Evolutionary conservation across 2,113 vertebrate genomes (phyloP).

Genomic region (Notothenia rossii): DNA sequence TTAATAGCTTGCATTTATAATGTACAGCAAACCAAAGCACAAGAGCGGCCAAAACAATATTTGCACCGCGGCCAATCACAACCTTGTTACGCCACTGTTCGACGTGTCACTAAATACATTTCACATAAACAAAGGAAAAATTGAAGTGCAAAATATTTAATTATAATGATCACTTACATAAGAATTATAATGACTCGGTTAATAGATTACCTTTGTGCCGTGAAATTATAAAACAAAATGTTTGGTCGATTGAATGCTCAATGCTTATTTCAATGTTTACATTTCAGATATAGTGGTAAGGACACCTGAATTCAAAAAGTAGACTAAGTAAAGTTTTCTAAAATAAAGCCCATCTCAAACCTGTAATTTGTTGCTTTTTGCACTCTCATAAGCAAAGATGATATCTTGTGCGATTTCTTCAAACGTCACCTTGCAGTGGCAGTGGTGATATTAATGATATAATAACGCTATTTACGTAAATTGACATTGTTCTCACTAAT

Average conservation of each 20-base stretch:
- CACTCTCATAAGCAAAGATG: neutral
- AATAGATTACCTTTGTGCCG: neutral
- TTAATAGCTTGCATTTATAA: no score
- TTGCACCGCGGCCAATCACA: no score
- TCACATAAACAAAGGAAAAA: neutral
- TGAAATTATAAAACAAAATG: neutral
- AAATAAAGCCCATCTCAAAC: neutral
- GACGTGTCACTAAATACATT: conserved; percentile 1
- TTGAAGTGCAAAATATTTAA: neutral
- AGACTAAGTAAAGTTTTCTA: neutral
- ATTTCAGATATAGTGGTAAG: neutral
- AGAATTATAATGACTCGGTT: neutral
- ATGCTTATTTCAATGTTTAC: neutral
- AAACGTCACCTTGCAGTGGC: conserved; percentile 2
- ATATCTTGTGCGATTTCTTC: neutral
- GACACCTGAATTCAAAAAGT: neutral
- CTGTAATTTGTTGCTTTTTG: neutral
- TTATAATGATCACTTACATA: neutral
- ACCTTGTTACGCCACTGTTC: neutral
- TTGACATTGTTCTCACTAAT: neutral
- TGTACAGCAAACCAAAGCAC: no score
- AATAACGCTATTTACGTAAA: neutral
- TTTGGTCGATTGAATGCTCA: neutral
- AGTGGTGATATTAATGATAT: neutral
- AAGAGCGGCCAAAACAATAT: no score